Base-by-base conservation (phyloP, 2,113 vertebrate genomes). In the Hydrolagus affinis region DNA sequence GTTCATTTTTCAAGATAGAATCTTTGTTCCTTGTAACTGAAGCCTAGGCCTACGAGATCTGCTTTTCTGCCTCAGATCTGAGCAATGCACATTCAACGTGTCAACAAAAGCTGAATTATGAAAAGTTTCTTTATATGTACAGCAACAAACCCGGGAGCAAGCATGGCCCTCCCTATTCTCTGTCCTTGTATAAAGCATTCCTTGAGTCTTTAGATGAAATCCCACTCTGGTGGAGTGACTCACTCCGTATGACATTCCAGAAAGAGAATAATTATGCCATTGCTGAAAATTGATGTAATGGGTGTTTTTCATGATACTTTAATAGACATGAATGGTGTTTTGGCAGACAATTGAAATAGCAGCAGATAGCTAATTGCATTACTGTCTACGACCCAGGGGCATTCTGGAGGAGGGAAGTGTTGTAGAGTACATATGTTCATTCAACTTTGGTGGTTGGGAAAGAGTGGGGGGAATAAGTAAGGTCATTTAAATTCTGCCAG, bases 241-340 rank as follows among this genome's bases (percentile, higher is more conserved):
- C 92, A 94, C 87, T 85, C 89, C 87, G 90, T 91, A 94, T 91
- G 90, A 91, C 91, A 93, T 94, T 94, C 92, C 91, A 94, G 91
- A 93, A 92, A 90, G 92, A 89, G 89, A 92, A 91, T 89, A 93
- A 91, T 93, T 90, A 89, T 87, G 88, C 89, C 89, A 76, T 91
- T 90, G 90, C 89, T 91, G 89, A 91, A 83, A 90, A 91, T 91
- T 92, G 93, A 93, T 93, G 91, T 92, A 91, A 92, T 92, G 88
- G 73, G 87, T 92, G 87, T 93, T 95, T 93, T 93, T 91, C 88
- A 90, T 89, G 91, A 92, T 91, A 89, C 89, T 91, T 91, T 92
- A 91, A 88, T 90, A 94, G 91, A 90, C 86, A 78, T 89, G 91
- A 91, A 90, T 88, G 89, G 90, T 92, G 88, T 91, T 93, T 93